Evolutionary conservation across 2,113 vertebrate species (phyloP).

Genomic region (Zosterops borbonicus): DNA sequence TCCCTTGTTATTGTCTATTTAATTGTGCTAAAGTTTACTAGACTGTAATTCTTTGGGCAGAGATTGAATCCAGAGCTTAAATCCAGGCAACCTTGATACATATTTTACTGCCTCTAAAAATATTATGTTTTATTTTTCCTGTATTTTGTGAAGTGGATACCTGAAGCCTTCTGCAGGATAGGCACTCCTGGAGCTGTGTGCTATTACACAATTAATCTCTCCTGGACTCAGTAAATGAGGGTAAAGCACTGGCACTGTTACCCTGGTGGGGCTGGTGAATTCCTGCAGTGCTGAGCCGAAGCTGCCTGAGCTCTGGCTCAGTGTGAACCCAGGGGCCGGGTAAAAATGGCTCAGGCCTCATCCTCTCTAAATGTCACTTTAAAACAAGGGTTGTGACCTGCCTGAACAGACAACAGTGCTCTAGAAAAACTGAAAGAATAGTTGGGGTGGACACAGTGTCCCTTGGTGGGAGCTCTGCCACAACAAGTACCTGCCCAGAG

Average conservation of each 20-base stretch:
- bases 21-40: not conserved
- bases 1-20: not conserved
- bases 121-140: not conserved
- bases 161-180: not conserved
- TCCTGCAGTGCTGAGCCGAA: rapidly evolving
- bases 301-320: not conserved
- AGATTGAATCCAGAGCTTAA: not conserved
- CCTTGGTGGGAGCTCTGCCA: not conserved
- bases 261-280: not conserved
- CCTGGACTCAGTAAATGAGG: not conserved
- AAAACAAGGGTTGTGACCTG: not conserved
- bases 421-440: not conserved
- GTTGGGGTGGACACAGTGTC: not conserved
- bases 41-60: not conserved
- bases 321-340: not conserved
- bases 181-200: not conserved
- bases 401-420: not conserved
- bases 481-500: not conserved
- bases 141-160: not conserved
- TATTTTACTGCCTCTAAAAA: not conserved
- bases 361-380: not conserved
- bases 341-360: not conserved
- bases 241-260: not conserved
- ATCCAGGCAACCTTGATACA: not conserved
- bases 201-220: not conserved